phyloP scores from a whole-genome alignment of 2,113 vertebrate species.

The Sinocyclocheilus rhinocerous region DNA sequence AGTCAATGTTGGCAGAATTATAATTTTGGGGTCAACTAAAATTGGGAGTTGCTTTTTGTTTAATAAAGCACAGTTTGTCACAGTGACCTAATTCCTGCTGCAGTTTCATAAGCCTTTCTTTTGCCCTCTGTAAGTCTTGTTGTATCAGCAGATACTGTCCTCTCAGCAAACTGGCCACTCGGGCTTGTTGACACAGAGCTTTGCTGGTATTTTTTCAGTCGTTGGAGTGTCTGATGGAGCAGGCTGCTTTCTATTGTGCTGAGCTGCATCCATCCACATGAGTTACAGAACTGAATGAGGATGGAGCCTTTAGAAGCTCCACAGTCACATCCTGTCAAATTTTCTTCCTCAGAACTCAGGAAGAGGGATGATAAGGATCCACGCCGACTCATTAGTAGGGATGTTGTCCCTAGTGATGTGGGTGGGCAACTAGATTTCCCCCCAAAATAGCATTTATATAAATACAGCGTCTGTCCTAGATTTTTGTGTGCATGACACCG shows the following conservation, averaged over 20 bases:
- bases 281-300: conserved; percentile 66
- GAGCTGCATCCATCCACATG: conserved; percentile 69
- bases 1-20: neutral
- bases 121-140: conserved; percentile 58
- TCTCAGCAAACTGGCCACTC: conserved; percentile 72
- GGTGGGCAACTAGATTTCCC: conserved; percentile 19
- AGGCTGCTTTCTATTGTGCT: conserved; percentile 61
- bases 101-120: conserved; percentile 34
- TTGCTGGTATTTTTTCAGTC: conserved; percentile 71
- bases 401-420: conserved; percentile 32
- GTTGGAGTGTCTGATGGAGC: conserved; percentile 49
- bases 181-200: conserved; percentile 66
- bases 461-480: conserved; percentile 4
- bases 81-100: conserved; percentile 39
- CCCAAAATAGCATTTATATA: conserved; percentile 24
- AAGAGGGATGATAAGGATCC: conserved; percentile 72
- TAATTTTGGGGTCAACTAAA: conserved; percentile 11
- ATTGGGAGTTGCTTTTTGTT: conserved; percentile 12
- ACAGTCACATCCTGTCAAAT: conserved; percentile 68
- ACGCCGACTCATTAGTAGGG: conserved; percentile 33
- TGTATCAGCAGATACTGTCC: conserved; percentile 71
- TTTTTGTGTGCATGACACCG: neutral
- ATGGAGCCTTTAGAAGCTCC: conserved; percentile 53
- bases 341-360: conserved; percentile 62
- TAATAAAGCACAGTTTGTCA: conserved; percentile 45